These are phyloP conservation scores for Omphaloscelis lunosa DNA, from an alignment of 2,888 invertebrate species.

Conservation along the genomic window DNA sequence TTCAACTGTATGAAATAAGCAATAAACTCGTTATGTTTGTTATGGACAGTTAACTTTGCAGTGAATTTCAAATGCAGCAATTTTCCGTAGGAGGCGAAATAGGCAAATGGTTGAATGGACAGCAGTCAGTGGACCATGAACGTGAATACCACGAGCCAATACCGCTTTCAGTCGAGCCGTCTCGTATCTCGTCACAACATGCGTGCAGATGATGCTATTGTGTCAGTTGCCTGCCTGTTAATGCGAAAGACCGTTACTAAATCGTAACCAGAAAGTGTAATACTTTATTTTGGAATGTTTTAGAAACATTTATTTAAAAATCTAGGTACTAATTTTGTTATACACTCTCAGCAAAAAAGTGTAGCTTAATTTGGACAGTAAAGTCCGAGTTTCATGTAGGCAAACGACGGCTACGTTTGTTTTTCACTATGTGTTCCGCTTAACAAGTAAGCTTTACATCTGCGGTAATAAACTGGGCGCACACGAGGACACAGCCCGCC, in stretches of 20 bases:
- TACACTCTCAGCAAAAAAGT: constrained; percentile 23
- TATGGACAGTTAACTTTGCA: constrained; percentile 58
- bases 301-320: background rate
- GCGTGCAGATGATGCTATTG: constrained; percentile 58
- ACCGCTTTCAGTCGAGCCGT: constrained; percentile 65
- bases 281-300: background rate
- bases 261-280: background rate
- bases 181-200: constrained; percentile 59
- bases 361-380: constrained; percentile 29
- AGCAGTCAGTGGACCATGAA: constrained; percentile 74
- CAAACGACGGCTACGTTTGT: constrained; percentile 60
- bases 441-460: constrained; percentile 71
- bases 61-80: constrained; percentile 53
- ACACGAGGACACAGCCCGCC: constrained; percentile 62
- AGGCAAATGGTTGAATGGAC: constrained; percentile 71
- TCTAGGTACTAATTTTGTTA: background rate
- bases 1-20: constrained; percentile 11
- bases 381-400: constrained; percentile 35
- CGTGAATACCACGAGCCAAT: constrained; percentile 71
- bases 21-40: constrained; percentile 38
- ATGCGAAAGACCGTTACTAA: constrained; percentile 28
- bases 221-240: constrained; percentile 33
- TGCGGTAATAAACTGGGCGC: constrained; percentile 72
- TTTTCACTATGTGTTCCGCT: constrained; percentile 62
- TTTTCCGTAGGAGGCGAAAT: constrained; percentile 63